Evolutionary conservation across 2,888 invertebrate species (phyloP).

Genomic region (Hipparchia sbordonii): DNA sequence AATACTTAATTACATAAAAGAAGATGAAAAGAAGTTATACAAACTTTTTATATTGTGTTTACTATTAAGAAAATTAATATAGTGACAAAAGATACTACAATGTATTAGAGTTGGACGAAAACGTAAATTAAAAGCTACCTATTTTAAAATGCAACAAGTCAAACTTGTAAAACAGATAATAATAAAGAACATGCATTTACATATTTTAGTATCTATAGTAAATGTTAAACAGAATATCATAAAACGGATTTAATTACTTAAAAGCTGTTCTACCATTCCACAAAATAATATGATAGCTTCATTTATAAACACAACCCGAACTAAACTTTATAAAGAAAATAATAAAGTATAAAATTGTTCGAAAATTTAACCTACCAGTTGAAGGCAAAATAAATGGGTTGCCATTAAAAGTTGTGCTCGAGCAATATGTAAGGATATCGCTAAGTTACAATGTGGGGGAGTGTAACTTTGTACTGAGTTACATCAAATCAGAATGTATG

Average conservation of each 20-base stretch:
- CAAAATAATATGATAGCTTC: conserved; percentile 16
- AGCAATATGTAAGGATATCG: conserved; percentile 27
- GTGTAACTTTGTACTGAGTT: conserved; percentile 20
- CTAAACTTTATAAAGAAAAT: background rate
- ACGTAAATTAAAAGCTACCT: too few relatives aligned
- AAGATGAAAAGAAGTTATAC: too few relatives aligned
- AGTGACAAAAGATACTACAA: too few relatives aligned
- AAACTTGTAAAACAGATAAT: background rate
- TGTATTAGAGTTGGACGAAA: too few relatives aligned
- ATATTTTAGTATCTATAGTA: background rate
- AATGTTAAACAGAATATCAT: conserved; percentile 13
- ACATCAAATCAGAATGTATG: conserved; percentile 21
- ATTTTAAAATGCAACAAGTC: too few relatives aligned
- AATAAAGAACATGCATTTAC: background rate
- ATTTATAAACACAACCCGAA: conserved; percentile 2
- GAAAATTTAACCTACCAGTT: conserved; percentile 3
- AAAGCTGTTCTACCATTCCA: conserved; percentile 17
- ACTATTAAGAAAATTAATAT: too few relatives aligned
- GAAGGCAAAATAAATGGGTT: conserved; percentile 27
- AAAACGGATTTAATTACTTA: conserved; percentile 24
- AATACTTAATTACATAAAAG: too few relatives aligned
- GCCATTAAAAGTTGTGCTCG: conserved; percentile 28
- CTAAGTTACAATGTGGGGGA: conserved; percentile 26
- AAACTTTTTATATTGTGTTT: too few relatives aligned
- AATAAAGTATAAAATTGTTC: conserved; percentile 16